Evolutionary conservation across 2,888 invertebrate genomes (phyloP).

Genomic region (Megalurothrips usitatus): DNA sequence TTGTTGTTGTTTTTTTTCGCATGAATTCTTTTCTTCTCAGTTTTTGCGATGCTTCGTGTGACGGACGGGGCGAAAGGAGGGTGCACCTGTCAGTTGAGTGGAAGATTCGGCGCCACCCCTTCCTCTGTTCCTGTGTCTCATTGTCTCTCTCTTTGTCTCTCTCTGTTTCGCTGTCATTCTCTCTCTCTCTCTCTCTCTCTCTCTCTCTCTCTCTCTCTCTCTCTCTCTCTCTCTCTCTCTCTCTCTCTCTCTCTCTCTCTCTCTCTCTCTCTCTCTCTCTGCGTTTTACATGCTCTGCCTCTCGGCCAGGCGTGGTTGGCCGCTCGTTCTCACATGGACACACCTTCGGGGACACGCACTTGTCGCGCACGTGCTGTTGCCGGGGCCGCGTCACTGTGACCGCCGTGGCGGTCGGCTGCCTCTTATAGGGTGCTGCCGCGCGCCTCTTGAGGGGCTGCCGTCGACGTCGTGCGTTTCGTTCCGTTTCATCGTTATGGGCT

Average conservation of each 20-base stretch:
- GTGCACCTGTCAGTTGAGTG: background rate
- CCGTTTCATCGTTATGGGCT: no score
- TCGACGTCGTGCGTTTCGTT: no score
- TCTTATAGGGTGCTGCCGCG: no score
- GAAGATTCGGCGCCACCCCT: background rate
- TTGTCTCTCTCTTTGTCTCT: background rate
- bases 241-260: background rate
- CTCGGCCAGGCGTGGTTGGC: no score
- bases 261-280: background rate
- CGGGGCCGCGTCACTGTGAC: no score
- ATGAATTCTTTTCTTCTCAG: background rate
- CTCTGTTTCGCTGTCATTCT: background rate
- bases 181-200: background rate
- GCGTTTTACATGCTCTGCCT: background rate
- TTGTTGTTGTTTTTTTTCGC: background rate
- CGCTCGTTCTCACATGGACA: no score
- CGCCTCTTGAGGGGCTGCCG: no score
- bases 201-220: background rate
- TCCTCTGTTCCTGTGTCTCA: background rate
- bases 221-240: background rate
- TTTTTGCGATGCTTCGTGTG: background rate
- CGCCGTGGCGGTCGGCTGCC: no score
- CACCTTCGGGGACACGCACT: no score
- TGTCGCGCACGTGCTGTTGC: no score
- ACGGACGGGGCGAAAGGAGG: background rate